Base-by-base conservation (phyloP, 2,797 vertebrate genomes). In the Fratercula arctica region DNA sequence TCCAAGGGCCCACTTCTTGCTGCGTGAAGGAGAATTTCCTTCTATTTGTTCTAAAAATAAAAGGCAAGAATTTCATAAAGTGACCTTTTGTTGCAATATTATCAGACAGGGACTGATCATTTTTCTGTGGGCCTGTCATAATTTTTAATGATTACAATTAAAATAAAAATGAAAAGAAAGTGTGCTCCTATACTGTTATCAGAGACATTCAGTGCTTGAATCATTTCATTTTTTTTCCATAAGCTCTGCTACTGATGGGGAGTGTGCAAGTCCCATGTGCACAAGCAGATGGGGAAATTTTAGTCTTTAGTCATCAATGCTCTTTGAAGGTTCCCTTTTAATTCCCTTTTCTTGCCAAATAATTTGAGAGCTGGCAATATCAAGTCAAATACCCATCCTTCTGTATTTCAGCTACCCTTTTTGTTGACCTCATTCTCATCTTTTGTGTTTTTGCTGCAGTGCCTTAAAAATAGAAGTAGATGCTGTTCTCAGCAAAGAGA, bases 321-420 rank as follows among this genome's bases (percentile, higher is more conserved):
- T 95, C 92, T 96, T 96, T 97, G 95, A 96, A 95, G 93, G 73
- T 95, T 93, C 60, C 45, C 70, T 92, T 96, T 50, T 94, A 95
- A 95, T 93, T 97, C 72, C 74, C 41, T 94, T 95, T 95, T 89
- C 95, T 91, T 94, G 95, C 93, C 93, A 96, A 96, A 95, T 92
- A 96, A 93, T 96, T 93, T 85, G 72, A 78, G 35, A 74, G 57
- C 46, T 95, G 86, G 93, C 86, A 75, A 39, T 93, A 85, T 72
- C 33, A 80, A 93, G 72, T 89, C 17, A 59, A 77, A 83, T 77
- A 80, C 45, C 16, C 72, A 19, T 89, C 64, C 61, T 68, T 85
- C 74, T 48, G 46, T 87, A 78, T 57, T 93, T 94, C 53, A 61
- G 0, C 53, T 45, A 78, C 46, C 56, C 81, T 85, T 93, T 89